Base-by-base conservation (phyloP, 2,888 invertebrate genomes). In the Diploptera punctata region DNA sequence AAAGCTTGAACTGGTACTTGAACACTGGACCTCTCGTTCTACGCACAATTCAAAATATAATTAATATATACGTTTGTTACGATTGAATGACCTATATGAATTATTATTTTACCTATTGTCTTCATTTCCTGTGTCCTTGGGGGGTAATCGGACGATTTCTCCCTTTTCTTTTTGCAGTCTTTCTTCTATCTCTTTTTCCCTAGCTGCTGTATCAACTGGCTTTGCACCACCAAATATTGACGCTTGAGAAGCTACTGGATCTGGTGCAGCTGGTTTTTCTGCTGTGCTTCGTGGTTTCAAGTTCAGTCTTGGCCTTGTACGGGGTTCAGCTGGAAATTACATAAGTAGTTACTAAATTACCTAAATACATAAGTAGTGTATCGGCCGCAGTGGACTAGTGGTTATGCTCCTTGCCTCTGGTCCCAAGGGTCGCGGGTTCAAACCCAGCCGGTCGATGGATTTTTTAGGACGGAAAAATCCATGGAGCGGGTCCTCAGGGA, bases 221-320 rank as follows among this genome's bases (percentile, higher is more conserved):
- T 93, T 95, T 19, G 98, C 98, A 33, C 90, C 92, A n/a, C 98
- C 98, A 81, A 98, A 98, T 77, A 98, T 96, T 72, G 91, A 93
- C 61, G 90, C 88, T 0, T 79, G 0, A 84, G 85, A 57, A 3
- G 75, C 76, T 0, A 73, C 76, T 2, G 76, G 77, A 18, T 73
- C 72, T 31, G 76, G 75, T n/a, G 68, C 76, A 2, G 74, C 68
- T 60, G 83, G 67, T 71, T 90, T 92, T 38, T 88, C 83, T 0
- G 95, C 94, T 77, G 91, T 89, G 1, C 94, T 91, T 62, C 97
- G 88, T 10, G 96, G 96, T 73, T 91, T 87, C 74, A 98, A 84
- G 76, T 92, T 88, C 78, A 98, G 81, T 81, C 92, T 93, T 9
- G 93, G 94, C 71, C 97, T 88, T 78, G 90, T 90, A 72, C 89